phyloP scores from a whole-genome alignment of 2,888 invertebrate species.

The Acholoe squamosa region DNA sequence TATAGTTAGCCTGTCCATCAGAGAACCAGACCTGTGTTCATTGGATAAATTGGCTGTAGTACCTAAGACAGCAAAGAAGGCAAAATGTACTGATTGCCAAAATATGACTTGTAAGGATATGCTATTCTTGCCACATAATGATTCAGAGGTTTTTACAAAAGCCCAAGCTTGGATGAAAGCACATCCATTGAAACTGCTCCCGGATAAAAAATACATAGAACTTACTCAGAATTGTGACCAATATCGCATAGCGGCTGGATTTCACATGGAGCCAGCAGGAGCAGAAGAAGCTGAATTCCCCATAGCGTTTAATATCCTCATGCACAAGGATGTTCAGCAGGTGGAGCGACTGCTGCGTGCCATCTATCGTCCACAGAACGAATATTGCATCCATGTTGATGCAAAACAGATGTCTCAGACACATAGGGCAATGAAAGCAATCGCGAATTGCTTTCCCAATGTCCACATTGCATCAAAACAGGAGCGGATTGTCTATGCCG shows the following conservation, averaged over 20 bases:
- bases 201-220: not conserved
- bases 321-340: constrained; percentile 78
- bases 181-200: not conserved
- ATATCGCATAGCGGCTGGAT: constrained; percentile 65
- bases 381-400: constrained; percentile 82
- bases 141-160: not conserved
- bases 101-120: not conserved
- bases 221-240: constrained; percentile 64
- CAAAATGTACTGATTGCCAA: not conserved
- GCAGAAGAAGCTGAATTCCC: constrained; percentile 76
- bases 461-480: constrained; percentile 79
- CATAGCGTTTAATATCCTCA: constrained; percentile 78
- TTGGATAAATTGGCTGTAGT: constrained; percentile 17
- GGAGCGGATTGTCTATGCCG: constrained; percentile 80
- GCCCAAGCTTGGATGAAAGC: constrained; percentile 7
- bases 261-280: constrained; percentile 60
- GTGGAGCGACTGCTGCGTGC: constrained; percentile 76
- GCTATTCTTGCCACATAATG: not conserved
- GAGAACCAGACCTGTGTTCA: not conserved
- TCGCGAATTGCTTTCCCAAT: constrained; percentile 69
- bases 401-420: constrained; percentile 30
- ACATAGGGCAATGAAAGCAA: constrained; percentile 18
- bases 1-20: too few species aligned
- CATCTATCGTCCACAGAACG: constrained; percentile 80
- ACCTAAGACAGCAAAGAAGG: not conserved